Evolutionary conservation across 2,113 vertebrate genomes (phyloP).

Genomic region (Phaethornis superciliosus): DNA sequence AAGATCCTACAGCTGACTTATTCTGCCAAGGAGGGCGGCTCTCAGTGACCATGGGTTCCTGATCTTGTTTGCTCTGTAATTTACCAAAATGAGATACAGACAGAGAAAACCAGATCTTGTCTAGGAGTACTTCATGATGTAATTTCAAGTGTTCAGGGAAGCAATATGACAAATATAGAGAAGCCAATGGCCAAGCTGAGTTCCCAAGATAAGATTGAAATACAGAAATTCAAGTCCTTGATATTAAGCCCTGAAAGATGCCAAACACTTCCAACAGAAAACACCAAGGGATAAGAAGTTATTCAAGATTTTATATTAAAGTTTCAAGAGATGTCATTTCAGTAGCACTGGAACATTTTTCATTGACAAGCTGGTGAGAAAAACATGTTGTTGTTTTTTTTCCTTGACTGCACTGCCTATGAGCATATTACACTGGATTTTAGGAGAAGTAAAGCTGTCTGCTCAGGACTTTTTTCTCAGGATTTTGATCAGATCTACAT

Average conservation of each 20-base stretch:
- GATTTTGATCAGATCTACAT: background rate
- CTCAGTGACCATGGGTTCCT: background rate
- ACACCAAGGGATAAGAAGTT: conserved; percentile 36
- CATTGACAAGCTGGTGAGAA: conserved; percentile 3
- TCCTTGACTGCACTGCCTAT: background rate
- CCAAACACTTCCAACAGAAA: conserved; percentile 29
- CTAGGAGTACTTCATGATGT: background rate
- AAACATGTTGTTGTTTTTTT: background rate
- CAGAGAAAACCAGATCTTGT: background rate
- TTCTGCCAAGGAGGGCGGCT: background rate
- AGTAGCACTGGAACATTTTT: conserved; percentile 31
- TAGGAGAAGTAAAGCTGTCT: background rate
- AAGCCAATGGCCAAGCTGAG: background rate
- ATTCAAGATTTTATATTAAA: conserved; percentile 47
- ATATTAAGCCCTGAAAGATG: conserved; percentile 30
- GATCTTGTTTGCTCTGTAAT: background rate
- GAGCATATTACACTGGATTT: background rate
- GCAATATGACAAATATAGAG: conserved; percentile 22
- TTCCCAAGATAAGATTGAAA: background rate
- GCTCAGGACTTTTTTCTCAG: background rate
- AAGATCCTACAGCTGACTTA: background rate
- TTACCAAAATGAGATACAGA: conserved; percentile 6
- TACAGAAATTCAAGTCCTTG: background rate
- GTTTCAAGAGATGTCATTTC: conserved; percentile 49
- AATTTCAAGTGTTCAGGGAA: conserved; percentile 21